phyloP scores from a whole-genome alignment of 1,140 invertebrate genomes.

The Cherax quadricarinatus region DNA sequence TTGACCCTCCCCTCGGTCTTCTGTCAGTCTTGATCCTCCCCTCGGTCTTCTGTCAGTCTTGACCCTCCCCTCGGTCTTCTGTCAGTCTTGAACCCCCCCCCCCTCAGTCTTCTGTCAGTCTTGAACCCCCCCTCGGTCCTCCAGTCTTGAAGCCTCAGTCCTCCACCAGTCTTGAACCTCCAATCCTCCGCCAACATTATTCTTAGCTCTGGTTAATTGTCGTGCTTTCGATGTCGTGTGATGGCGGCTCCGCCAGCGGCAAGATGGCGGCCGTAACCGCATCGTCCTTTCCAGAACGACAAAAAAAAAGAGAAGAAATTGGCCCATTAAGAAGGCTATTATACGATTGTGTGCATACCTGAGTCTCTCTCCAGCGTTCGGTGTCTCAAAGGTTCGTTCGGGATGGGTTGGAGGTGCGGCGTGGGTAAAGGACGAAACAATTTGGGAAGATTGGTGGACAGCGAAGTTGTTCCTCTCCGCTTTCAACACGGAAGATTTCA shows the following conservation, averaged over 20 bases:
- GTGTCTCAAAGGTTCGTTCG: not conserved
- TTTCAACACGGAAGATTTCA: constrained; percentile 39
- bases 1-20: too few species aligned
- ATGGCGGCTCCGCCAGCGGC: constrained; percentile 3
- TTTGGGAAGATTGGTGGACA: not conserved
- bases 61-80: too few species aligned
- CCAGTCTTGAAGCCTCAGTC: too few species aligned
- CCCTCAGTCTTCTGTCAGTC: too few species aligned
- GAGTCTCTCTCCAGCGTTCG: not conserved
- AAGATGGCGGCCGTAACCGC: constrained; percentile 15
- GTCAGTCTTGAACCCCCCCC: too few species aligned
- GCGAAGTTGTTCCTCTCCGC: not conserved
- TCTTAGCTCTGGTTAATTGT: too few species aligned
- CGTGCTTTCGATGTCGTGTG: not conserved
- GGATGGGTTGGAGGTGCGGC: not conserved
- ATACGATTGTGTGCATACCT: constrained; percentile 20
- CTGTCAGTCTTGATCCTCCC: too few species aligned
- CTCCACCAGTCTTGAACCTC: too few species aligned
- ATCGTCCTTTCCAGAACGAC: constrained; percentile 10
- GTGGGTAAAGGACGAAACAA: not conserved
- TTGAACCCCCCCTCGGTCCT: too few species aligned
- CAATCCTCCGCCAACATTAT: too few species aligned
- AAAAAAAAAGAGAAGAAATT: constrained; percentile 29
- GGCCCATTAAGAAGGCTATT: constrained; percentile 42
- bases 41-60: too few species aligned